These are phyloP conservation scores for Blastobasis adustella DNA, from an alignment of 2,888 invertebrate genomes.

Conservation along the genomic window DNA sequence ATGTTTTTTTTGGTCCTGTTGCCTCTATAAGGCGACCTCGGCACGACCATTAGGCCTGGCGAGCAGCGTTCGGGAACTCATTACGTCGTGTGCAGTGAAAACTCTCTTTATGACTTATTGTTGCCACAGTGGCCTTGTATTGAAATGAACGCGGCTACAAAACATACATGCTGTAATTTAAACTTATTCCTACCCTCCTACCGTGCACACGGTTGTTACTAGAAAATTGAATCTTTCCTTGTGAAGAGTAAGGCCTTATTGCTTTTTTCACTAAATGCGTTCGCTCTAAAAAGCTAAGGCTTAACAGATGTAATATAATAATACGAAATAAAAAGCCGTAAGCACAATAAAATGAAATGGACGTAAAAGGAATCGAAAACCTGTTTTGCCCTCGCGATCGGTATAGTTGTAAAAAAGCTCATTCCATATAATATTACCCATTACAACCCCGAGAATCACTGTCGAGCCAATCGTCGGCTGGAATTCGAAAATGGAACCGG, in stretches of 20 bases:
- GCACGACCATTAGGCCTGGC: slow-evolving; percentile 58
- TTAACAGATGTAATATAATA: slow-evolving; percentile 50
- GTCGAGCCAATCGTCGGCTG: slow-evolving; percentile 52
- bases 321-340: slow-evolving; percentile 57
- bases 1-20: slow-evolving; percentile 44
- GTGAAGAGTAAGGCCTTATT: neutral
- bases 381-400: slow-evolving; percentile 59
- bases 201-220: neutral
- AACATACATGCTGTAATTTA: slow-evolving; percentile 28
- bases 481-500: slow-evolving; percentile 61
- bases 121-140: slow-evolving; percentile 45
- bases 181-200: slow-evolving; percentile 6
- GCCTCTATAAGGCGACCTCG: slow-evolving; percentile 51
- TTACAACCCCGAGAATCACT: slow-evolving; percentile 68
- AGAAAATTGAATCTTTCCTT: neutral
- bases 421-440: slow-evolving; percentile 71
- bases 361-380: slow-evolving; percentile 55
- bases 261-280: neutral
- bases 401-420: slow-evolving; percentile 69
- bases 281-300: slow-evolving; percentile 24
- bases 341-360: slow-evolving; percentile 61
- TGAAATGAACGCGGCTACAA: slow-evolving; percentile 22
- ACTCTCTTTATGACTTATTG: slow-evolving; percentile 65
- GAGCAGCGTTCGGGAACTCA: slow-evolving; percentile 60
- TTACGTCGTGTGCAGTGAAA: slow-evolving; percentile 55